A percentile compares a stretch with the other conserved stretches of the same genome.
Conservation (phyloP, 2,797 vertebrate species). For the Enoplosus armatus region DNA sequence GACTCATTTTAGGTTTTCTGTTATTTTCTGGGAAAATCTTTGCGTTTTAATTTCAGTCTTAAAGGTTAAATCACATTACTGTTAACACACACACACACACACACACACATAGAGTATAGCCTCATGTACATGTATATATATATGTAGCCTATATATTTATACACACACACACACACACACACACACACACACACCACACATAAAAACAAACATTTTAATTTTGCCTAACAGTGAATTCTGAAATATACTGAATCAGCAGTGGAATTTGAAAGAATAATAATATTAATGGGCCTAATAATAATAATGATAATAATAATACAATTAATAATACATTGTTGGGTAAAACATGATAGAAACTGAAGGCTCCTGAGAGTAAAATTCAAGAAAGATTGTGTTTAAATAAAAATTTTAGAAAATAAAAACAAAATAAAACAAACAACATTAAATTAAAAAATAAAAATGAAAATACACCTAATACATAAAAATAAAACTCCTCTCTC, state of each 20-base stretch:
- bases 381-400: background rate
- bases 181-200: background rate
- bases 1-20: background rate
- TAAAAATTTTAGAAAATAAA: background rate
- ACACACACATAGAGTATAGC: background rate
- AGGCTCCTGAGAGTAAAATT: background rate
- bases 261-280: background rate
- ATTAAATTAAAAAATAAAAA: background rate
- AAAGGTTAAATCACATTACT: background rate
- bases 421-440: background rate
- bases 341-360: background rate
- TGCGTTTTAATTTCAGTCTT: background rate
- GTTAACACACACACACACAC: background rate
- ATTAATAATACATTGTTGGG: background rate
- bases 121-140: background rate
- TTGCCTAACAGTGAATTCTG: background rate
- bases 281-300: background rate
- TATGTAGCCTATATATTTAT: no score
- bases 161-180: background rate
- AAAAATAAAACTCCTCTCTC: slow-evolving; percentile 7
- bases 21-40: background rate
- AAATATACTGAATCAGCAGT: background rate
- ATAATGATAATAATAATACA: background rate
- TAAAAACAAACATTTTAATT: slow-evolving; percentile 16
- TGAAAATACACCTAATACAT: background rate